Evolutionary conservation across 2,797 vertebrate genomes (phyloP).

Genomic region (Rhincodon typus): DNA sequence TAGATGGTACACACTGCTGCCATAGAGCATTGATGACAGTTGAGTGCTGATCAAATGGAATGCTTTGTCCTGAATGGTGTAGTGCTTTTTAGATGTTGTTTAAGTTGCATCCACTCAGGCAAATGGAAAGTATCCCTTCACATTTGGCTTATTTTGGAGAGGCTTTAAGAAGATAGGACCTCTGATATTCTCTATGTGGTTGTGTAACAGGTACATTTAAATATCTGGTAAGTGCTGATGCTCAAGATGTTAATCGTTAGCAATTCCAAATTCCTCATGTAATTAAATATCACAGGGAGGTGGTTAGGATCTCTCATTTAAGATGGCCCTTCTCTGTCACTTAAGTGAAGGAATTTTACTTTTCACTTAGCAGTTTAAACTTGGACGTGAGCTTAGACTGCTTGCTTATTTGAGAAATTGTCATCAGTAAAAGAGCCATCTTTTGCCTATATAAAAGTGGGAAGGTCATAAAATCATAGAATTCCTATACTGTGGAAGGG

Average conservation of each 20-base stretch:
- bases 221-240: not conserved
- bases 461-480: not conserved
- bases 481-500: too few species aligned
- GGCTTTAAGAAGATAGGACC: not conserved
- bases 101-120: not conserved
- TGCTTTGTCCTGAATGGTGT: not conserved
- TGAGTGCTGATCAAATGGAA: not conserved
- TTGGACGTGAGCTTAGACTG: not conserved
- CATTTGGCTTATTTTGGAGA: not conserved
- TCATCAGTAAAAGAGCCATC: not conserved
- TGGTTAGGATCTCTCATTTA: not conserved
- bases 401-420: not conserved
- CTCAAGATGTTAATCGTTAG: not conserved
- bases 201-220: not conserved
- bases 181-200: not conserved
- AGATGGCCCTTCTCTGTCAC: not conserved
- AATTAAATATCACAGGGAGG: not conserved
- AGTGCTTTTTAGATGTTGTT: not conserved
- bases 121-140: not conserved
- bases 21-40: not conserved
- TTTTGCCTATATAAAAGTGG: not conserved
- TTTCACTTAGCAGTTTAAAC: not conserved
- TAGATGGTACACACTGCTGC: not conserved
- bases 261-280: not conserved
- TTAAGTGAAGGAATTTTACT: not conserved